A percentile compares a stretch with the other conserved stretches of the same genome.
These are phyloP conservation scores for Antigone vipio DNA, from an alignment of 2,113 vertebrate species.

Conservation along the genomic window DNA sequence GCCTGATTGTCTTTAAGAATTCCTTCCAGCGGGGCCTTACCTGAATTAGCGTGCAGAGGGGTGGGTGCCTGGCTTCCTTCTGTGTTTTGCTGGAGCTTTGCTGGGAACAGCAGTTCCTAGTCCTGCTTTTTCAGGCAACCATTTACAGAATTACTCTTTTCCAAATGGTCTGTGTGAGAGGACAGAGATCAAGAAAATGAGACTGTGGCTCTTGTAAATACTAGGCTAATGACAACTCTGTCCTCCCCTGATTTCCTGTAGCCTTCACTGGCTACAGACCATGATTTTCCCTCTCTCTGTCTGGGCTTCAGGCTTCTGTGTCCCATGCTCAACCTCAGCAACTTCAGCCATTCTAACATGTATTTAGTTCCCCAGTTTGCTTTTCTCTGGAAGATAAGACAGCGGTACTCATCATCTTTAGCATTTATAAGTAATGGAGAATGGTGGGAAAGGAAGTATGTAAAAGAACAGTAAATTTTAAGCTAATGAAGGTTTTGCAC, in stretches of 20 bases:
- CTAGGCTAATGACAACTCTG: neutral
- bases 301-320: neutral
- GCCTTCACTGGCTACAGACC: neutral
- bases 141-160: neutral
- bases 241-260: neutral
- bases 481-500: neutral
- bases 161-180: neutral
- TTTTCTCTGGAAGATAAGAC: neutral
- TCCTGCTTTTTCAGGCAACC: neutral
- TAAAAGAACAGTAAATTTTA: neutral
- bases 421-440: neutral
- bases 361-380: neutral
- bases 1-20: neutral
- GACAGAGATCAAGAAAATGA: neutral
- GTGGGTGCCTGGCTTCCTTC: neutral
- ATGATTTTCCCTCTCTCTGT: neutral
- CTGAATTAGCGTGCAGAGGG: neutral
- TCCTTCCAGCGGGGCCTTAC: neutral
- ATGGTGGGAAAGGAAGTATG: neutral
- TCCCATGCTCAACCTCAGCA: neutral
- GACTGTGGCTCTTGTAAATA: neutral
- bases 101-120: neutral
- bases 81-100: neutral
- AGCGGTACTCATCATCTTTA: neutral
- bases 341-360: neutral